Conservation (phyloP, 2,888 invertebrate genomes). For the Heteropelma amictum region DNA sequence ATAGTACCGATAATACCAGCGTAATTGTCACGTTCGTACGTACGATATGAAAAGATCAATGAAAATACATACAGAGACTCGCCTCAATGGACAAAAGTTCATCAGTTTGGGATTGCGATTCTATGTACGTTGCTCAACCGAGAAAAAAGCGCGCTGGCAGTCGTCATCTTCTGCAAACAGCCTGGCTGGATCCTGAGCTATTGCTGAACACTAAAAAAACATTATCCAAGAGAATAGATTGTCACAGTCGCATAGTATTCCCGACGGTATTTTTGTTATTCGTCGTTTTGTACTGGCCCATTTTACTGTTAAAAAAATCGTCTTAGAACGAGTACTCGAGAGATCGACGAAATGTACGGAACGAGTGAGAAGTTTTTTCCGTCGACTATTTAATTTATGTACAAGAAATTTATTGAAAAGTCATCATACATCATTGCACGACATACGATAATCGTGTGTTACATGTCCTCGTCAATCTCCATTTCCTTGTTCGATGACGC, state of each 20-base stretch:
- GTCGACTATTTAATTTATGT: slow-evolving; percentile 38
- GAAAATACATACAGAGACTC: slow-evolving; percentile 79
- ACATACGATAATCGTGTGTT: background rate
- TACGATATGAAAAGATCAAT: background rate
- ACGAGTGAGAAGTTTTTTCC: background rate
- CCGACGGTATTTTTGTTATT: slow-evolving; percentile 89
- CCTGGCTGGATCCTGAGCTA: slow-evolving; percentile 74
- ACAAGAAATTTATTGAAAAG: slow-evolving; percentile 52
- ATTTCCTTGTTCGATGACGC: slow-evolving; percentile 68
- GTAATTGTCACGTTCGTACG: background rate
- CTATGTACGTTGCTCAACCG: slow-evolving; percentile 60
- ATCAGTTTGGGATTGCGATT: slow-evolving; percentile 74
- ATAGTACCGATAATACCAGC: background rate
- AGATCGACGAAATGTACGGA: background rate
- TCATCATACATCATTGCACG: slow-evolving; percentile 7
- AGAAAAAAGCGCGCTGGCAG: slow-evolving; percentile 68
- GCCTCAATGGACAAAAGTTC: slow-evolving; percentile 84
- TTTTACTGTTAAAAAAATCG: slow-evolving; percentile 82
- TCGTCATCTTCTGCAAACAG: slow-evolving; percentile 71
- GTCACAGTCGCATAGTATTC: slow-evolving; percentile 86
- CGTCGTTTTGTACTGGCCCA: slow-evolving; percentile 88
- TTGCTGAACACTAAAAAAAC: slow-evolving; percentile 80
- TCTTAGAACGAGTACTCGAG: background rate
- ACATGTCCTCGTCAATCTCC: slow-evolving; percentile 59
- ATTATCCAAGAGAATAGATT: slow-evolving; percentile 89